A percentile compares a stretch with the other conserved stretches of the same genome.
Conservation (phyloP, 2,797 vertebrate species). For the Myripristis murdjan region DNA sequence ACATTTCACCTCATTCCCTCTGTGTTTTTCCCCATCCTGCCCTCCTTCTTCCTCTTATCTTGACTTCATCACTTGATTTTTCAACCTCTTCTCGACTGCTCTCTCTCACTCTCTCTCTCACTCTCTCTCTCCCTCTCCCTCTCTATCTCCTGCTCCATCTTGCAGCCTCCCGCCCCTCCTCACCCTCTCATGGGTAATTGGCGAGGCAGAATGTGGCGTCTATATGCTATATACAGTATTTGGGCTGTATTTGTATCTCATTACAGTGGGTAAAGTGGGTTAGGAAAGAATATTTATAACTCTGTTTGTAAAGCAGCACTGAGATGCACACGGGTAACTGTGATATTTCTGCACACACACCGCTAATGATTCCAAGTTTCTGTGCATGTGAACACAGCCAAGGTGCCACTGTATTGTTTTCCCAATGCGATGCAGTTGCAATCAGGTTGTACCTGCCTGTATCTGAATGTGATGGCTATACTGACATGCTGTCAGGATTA, state of each 20-base stretch:
- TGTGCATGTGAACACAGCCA: no score
- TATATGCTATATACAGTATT: conserved; percentile 35
- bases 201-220: conserved; percentile 14
- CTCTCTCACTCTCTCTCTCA: conserved; percentile 33
- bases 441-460: no score
- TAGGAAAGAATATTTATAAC: conserved; percentile 43
- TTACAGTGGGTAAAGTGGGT: conserved; percentile 46
- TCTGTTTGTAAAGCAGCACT: conserved; percentile 26
- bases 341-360: not conserved
- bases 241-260: conserved; percentile 54
- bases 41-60: conserved; percentile 8
- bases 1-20: conserved; percentile 42
- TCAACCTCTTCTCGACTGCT: not conserved
- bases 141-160: not conserved
- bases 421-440: no score
- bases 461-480: no score
- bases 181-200: conserved; percentile 35
- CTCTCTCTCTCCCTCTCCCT: conserved; percentile 12
- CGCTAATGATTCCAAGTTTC: not conserved
- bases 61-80: conserved; percentile 18
- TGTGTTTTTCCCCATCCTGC: conserved; percentile 14
- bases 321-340: not conserved
- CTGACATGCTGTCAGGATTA: no score
- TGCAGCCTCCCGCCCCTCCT: not conserved
- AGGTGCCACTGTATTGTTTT: no score